Base-by-base conservation (phyloP, 2,113 vertebrate genomes). In the Gopherus evgoodei region DNA sequence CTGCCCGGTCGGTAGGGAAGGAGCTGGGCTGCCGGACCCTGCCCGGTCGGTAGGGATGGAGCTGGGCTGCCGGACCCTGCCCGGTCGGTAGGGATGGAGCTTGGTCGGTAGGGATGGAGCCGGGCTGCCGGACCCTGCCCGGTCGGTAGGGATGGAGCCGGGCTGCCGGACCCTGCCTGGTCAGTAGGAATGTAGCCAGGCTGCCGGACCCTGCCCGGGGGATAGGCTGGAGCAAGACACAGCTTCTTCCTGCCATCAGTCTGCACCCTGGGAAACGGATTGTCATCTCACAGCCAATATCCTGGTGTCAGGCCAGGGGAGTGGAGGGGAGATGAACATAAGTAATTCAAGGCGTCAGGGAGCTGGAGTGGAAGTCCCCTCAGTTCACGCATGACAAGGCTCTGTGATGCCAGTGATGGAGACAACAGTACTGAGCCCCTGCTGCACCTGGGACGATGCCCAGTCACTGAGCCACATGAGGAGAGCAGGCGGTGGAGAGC, bases 121-220 rank as follows among this genome's bases (percentile, higher is more conserved):
- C 24, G 1, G 56, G 53, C 2, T 54, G 62, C 53, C 19, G 7
- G 53, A 52, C 50, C 50, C 50, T 52, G 50, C 50, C 14, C 5
- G 5, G 50, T 16, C 1, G 14, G 14, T 52, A 16, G 4, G 14
- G 14, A 16, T 4, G 6, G 42, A 78, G 78, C 65, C 24, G 4
- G 56, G 53, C 53, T 54, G 62, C 53, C 53, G 7, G 53, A 16
- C 50, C 50, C 50, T 52, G 14, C 50, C 14, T 14, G 5, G 50
- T 52, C 4, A 14, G 50, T 52, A 16, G 4, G 5, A 4, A 5
- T 2, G 14, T 2, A 52, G 14, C 14, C 14, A 4, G 56, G 56
- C 93, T 86, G 83, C 6, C 50, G n/a, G 31, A 11, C 86, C 6
- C 80, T 81, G 84, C 80, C 13, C 11, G 0, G 24, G 38, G 38